Base-by-base conservation (phyloP, 92 coral and sea anemone species). In the Porites divaricata region DNA sequence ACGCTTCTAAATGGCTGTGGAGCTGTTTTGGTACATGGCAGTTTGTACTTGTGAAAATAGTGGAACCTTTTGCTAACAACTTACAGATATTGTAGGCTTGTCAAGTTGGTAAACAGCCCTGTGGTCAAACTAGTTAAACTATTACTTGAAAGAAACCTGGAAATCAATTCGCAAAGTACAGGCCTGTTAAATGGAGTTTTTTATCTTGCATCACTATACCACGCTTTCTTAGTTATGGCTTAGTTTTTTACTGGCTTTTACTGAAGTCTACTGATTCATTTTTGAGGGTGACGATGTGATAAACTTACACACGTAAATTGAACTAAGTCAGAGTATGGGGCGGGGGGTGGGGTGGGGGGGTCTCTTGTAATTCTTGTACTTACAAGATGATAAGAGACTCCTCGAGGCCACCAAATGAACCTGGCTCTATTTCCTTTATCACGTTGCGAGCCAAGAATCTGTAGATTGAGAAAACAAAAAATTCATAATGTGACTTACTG, bases 61-160 rank as follows among this genome's bases (percentile, higher is more conserved):
- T 35, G 45, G 45, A 11, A 49, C n/a, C 14, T 13, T 41, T 15
- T 24, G 19, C 1, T 51, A 8, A 11, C 14, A 35, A 76, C 67
- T 62, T 76, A 67, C 73, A 65, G 58, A 23, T 79, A 79, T 17
- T 79, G 9, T n/a, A 79, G 35, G 4, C 66, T 56, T 0, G 22
- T 79, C 26, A 79, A 56, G 14, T 25, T 79, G 28, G 9, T 28
- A 75, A 79, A 68, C n/a, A 67, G 52, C 61, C 66, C 75, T 1
- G 19, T 67, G 24, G 66, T 19, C 67, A 79, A 79, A 7, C 14
- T 13, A 25, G 75, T 19, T 6, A 79, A 24, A 20, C 50, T 52
- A 19, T 79, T 79, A 64, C 24, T 26, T 19, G 84, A 67, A 16
- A 79, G 84, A 79, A 67, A 67, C 84, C 84, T 79, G 75, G 4